Percentiles rank a stretch among this genome's conserved stretches.
These are phyloP conservation scores for Venustoraphidia nigricollis DNA, from an alignment of 2,888 invertebrate species.

Conservation along the genomic window DNA sequence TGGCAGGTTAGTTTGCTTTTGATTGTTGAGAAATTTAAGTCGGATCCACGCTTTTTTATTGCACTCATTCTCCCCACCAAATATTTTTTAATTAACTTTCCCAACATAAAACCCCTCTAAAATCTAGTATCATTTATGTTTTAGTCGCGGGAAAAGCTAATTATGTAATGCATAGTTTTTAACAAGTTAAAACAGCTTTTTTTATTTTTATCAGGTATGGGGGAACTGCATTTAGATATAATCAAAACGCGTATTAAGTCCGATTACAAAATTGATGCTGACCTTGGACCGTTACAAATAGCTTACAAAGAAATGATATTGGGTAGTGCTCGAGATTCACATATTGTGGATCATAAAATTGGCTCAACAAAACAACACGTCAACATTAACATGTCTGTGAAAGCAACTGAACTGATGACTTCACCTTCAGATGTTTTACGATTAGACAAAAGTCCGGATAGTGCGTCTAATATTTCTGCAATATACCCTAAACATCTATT, in stretches of 20 bases:
- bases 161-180: neutral
- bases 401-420: slow-evolving; percentile 25
- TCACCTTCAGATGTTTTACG: slow-evolving; percentile 26
- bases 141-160: neutral
- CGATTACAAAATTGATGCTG: slow-evolving; percentile 84
- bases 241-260: slow-evolving; percentile 73
- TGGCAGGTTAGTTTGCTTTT: slow-evolving; percentile 39
- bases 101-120: no score
- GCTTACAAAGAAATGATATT: slow-evolving; percentile 71
- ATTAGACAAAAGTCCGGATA: slow-evolving; percentile 51
- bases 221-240: slow-evolving; percentile 91
- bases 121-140: no score
- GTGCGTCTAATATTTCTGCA: slow-evolving; percentile 46
- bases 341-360: slow-evolving; percentile 44
- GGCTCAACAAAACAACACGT: slow-evolving; percentile 44
- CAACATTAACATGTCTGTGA: slow-evolving; percentile 43
- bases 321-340: slow-evolving; percentile 28
- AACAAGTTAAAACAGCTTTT: neutral
- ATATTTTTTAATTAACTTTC: neutral
- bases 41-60: no score
- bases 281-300: slow-evolving; percentile 81
- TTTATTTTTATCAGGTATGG: slow-evolving; percentile 61
- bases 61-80: neutral
- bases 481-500: slow-evolving; percentile 49
- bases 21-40: neutral